These are phyloP conservation scores for Sorex araneus DNA, from an alignment of 2,113 vertebrate species.

Conservation along the genomic window DNA sequence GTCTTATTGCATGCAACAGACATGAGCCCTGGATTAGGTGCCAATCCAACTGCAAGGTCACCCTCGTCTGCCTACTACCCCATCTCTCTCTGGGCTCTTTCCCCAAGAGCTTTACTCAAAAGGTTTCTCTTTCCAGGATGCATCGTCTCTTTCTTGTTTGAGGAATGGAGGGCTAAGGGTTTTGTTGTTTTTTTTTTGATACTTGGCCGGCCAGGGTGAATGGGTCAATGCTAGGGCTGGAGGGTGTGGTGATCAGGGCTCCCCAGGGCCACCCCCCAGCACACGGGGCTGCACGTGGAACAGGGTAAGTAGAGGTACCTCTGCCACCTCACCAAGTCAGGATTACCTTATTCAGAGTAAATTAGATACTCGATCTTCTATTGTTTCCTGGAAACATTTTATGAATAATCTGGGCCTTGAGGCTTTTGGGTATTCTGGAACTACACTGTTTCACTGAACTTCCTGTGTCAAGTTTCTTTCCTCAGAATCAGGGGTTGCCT, in stretches of 20 bases:
- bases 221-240: too few species aligned
- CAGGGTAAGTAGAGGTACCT: too few species aligned
- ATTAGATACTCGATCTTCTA: too few species aligned
- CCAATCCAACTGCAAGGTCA: not conserved
- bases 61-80: not conserved
- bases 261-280: too few species aligned
- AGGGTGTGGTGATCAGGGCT: too few species aligned
- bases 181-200: too few species aligned
- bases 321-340: too few species aligned
- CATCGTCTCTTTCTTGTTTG: not conserved
- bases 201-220: too few species aligned
- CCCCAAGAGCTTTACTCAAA: not conserved
- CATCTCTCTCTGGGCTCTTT: not conserved
- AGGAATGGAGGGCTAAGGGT: not conserved
- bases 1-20: not conserved
- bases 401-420: too few species aligned
- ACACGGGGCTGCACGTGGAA: too few species aligned
- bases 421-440: not conserved
- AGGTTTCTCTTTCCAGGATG: not conserved
- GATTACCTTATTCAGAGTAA: too few species aligned
- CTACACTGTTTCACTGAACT: not conserved
- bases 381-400: too few species aligned
- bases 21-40: accelerated
- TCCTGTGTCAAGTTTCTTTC: not conserved
- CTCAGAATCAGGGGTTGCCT: not conserved